A percentile compares a stretch with the other conserved stretches of the same genome.
Conservation (phyloP, 2,113 vertebrate species). For the Ivindomyrus marchei region DNA sequence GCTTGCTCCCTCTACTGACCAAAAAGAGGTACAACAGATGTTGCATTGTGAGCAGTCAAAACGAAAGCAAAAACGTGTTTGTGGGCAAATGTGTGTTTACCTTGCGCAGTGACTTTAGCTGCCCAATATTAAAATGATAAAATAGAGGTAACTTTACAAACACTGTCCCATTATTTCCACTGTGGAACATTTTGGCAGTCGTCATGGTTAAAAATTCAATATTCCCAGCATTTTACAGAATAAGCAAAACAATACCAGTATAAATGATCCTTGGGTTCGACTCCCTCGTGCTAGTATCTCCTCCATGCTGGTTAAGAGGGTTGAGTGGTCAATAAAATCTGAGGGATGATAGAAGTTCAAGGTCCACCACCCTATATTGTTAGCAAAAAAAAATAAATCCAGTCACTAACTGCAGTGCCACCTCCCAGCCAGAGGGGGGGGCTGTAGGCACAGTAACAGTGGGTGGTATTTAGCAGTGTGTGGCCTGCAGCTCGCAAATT, state of each 20-base stretch:
- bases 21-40: neutral
- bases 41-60: neutral
- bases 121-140: neutral
- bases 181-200: neutral
- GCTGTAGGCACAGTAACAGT: neutral
- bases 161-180: neutral
- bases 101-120: neutral
- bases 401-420: neutral
- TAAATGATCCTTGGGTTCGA: neutral
- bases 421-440: conserved; percentile 11
- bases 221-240: neutral
- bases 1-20: neutral
- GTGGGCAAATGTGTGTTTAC: neutral
- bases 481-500: conserved; percentile 57
- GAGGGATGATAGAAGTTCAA: neutral
- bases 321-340: neutral
- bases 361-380: neutral
- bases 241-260: neutral
- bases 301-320: neutral
- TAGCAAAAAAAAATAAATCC: neutral
- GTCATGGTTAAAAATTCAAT: neutral
- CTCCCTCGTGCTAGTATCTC: neutral
- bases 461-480: conserved; percentile 23
- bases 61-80: neutral
- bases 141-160: neutral